Percentiles rank a stretch among this genome's conserved stretches.
These are phyloP conservation scores for Athalia circularis DNA, from an alignment of 2,888 invertebrate species.

Conservation along the genomic window DNA sequence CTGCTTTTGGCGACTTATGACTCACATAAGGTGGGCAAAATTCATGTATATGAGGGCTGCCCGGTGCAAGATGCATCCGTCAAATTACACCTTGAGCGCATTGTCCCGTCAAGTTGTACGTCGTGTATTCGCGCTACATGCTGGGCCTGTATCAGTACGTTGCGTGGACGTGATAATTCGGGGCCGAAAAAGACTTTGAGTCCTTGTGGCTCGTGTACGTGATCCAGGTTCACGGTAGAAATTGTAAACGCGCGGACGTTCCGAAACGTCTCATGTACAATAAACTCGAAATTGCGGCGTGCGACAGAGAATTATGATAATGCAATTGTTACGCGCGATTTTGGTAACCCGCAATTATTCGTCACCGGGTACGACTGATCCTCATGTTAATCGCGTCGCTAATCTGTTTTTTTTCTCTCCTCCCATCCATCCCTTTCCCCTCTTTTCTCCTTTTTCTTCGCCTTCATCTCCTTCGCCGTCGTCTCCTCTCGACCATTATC, in stretches of 20 bases:
- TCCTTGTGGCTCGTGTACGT: no score
- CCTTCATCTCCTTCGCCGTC: not conserved
- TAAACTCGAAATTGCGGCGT: not conserved
- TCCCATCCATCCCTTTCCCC: not conserved
- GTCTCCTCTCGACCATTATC: no score
- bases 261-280: not conserved
- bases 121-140: no score
- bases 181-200: no score
- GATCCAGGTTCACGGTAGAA: not conserved
- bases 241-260: not conserved
- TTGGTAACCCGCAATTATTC: slow-evolving; percentile 47
- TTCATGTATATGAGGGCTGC: no score
- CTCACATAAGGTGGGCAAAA: no score
- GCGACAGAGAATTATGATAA: slow-evolving; percentile 45
- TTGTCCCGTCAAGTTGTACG: slow-evolving; percentile 40
- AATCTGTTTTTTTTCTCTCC: not conserved
- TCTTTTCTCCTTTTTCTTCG: no score
- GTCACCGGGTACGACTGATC: slow-evolving; percentile 2
- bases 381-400: slow-evolving; percentile 40
- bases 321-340: slow-evolving; percentile 47
- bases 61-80: slow-evolving; percentile 33
- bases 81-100: slow-evolving; percentile 46
- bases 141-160: no score
- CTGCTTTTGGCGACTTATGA: no score
- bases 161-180: no score